Conservation (phyloP, 2,113 vertebrate genomes). For the Aegithalos caudatus region DNA sequence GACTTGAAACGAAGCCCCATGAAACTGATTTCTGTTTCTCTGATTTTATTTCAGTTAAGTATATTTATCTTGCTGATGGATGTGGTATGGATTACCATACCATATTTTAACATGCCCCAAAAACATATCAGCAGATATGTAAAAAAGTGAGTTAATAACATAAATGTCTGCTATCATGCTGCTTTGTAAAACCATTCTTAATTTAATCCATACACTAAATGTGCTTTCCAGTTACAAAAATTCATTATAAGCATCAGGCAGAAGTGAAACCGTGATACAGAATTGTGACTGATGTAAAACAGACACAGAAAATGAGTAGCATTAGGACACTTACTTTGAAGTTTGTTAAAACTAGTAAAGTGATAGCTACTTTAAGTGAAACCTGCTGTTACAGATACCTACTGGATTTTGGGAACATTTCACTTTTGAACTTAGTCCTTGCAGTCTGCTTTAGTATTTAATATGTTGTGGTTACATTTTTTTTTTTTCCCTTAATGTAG, state of each 20-base stretch:
- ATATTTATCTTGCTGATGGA: background rate
- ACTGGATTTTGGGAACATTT: slow-evolving; percentile 67
- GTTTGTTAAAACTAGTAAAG: slow-evolving; percentile 92
- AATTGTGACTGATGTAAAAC: slow-evolving; percentile 91
- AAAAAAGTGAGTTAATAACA: slow-evolving; percentile 55
- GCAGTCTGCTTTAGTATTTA: slow-evolving; percentile 27
- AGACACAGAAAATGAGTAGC: slow-evolving; percentile 81
- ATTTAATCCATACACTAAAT: slow-evolving; percentile 78
- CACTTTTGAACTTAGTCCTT: slow-evolving; percentile 64
- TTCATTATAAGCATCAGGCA: slow-evolving; percentile 79
- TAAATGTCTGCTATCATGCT: slow-evolving; percentile 67
- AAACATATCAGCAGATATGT: slow-evolving; percentile 32
- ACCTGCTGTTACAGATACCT: slow-evolving; percentile 91
- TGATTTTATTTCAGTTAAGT: background rate
- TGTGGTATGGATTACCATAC: slow-evolving; percentile 49
- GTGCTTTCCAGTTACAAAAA: slow-evolving; percentile 74
- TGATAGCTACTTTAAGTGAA: slow-evolving; percentile 94
- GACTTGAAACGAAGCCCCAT: background rate
- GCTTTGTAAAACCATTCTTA: slow-evolving; percentile 73
- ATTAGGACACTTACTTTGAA: slow-evolving; percentile 92
- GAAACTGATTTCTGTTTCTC: background rate
- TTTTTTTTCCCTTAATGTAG: background rate
- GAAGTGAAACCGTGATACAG: slow-evolving; percentile 73
- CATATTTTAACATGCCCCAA: slow-evolving; percentile 32
- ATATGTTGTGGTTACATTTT: background rate